phyloP scores from a whole-genome alignment of 1,140 invertebrate genomes.

The Zeugodacus cucurbitae region DNA sequence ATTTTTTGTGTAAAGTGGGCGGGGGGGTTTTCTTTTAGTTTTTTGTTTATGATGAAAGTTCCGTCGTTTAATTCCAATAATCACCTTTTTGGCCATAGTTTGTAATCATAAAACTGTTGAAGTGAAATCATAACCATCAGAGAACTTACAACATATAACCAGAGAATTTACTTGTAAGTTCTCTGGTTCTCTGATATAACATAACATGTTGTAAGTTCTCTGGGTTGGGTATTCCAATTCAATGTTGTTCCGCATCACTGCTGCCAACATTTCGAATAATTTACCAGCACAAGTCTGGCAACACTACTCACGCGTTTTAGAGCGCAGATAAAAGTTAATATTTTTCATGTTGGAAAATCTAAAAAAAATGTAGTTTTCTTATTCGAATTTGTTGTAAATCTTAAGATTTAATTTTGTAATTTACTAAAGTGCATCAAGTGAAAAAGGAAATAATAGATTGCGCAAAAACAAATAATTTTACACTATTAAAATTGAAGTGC shows the following conservation, averaged over 20 bases:
- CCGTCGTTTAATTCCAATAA: too few relatives aligned
- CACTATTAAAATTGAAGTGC: background rate
- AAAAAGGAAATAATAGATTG: background rate
- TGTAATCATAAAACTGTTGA: too few relatives aligned
- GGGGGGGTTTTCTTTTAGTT: too few relatives aligned
- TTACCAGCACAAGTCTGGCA: background rate
- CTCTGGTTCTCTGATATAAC: too few relatives aligned
- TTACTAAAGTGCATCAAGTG: background rate
- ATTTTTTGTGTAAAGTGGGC: too few relatives aligned
- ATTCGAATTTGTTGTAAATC: background rate
- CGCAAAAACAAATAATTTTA: background rate
- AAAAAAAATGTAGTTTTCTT: background rate
- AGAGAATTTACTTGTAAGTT: too few relatives aligned
- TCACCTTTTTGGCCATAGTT: too few relatives aligned
- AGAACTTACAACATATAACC: too few relatives aligned
- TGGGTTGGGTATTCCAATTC: background rate
- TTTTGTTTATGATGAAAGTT: too few relatives aligned
- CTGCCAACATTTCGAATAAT: background rate
- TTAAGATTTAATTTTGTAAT: background rate
- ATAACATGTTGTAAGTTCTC: background rate
- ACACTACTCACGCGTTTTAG: background rate
- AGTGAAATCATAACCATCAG: too few relatives aligned
- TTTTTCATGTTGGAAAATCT: background rate
- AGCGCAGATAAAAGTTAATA: constrained; percentile 36
- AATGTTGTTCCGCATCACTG: background rate